These are phyloP conservation scores for Drosophila biarmipes DNA, from an alignment of 1,140 invertebrate species.

Conservation along the genomic window DNA sequence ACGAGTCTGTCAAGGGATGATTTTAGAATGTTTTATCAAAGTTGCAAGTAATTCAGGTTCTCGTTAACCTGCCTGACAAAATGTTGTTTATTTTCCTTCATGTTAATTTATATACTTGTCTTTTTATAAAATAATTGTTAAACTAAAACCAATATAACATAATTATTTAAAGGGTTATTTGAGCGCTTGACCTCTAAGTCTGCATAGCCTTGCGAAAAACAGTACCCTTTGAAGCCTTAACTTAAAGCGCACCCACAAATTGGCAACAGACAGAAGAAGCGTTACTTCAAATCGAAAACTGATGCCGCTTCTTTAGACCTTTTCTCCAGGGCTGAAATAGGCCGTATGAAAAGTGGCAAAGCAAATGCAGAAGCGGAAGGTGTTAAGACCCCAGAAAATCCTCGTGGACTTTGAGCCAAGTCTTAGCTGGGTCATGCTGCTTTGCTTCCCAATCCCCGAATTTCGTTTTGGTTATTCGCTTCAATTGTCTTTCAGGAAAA, in stretches of 20 bases:
- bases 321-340: slow-evolving; percentile 1
- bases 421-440: slow-evolving; percentile 47
- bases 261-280: background rate
- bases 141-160: no score
- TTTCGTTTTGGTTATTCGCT: slow-evolving; percentile 24
- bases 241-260: slow-evolving; percentile 7
- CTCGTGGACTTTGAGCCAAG: slow-evolving; percentile 49
- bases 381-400: slow-evolving; percentile 53
- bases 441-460: slow-evolving; percentile 29
- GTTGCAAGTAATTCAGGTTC: background rate
- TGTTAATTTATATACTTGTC: no score
- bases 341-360: slow-evolving; percentile 12
- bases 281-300: background rate
- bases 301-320: background rate
- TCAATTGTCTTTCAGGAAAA: slow-evolving; percentile 9
- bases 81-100: background rate
- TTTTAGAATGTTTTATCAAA: background rate
- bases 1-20: background rate
- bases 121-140: no score
- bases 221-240: background rate
- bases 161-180: no score
- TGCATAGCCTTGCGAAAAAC: background rate
- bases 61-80: background rate
- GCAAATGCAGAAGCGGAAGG: slow-evolving; percentile 39
- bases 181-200: background rate